Evolutionary conservation across 2,888 invertebrate species (phyloP).

Genomic region (Antheraea yamamai): DNA sequence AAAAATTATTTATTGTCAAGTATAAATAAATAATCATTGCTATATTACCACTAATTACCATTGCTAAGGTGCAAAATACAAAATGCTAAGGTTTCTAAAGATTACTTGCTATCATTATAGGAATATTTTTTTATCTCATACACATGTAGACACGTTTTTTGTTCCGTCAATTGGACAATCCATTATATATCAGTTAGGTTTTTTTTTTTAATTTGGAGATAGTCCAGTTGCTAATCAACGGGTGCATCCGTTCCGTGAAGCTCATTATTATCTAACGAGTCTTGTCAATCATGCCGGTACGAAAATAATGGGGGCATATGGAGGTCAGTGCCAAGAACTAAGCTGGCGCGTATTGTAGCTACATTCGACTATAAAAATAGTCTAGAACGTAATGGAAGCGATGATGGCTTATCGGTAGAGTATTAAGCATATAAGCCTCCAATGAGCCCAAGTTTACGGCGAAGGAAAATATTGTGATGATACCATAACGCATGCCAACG

Average conservation of each 20-base stretch:
- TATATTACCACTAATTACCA: no score
- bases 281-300: slow-evolving; percentile 21
- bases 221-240: not conserved
- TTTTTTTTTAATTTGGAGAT: slow-evolving; percentile 1
- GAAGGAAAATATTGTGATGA: not conserved
- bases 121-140: no score
- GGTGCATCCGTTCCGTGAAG: not conserved
- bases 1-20: no score
- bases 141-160: no score
- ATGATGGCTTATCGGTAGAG: not conserved
- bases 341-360: not conserved
- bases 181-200: not conserved
- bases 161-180: no score
- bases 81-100: no score
- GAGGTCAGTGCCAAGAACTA: slow-evolving; percentile 17
- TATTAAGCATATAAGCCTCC: not conserved
- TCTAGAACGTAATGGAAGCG: not conserved
- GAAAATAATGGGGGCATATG: slow-evolving; percentile 1
- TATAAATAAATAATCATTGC: no score
- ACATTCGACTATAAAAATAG: slow-evolving; percentile 1
- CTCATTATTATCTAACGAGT: slow-evolving; percentile 17
- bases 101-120: no score
- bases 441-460: not conserved
- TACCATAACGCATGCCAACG: no score
- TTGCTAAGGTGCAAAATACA: no score